These are phyloP conservation scores for Xiphydria camelus DNA, from an alignment of 2,888 invertebrate species.

Conservation along the genomic window DNA sequence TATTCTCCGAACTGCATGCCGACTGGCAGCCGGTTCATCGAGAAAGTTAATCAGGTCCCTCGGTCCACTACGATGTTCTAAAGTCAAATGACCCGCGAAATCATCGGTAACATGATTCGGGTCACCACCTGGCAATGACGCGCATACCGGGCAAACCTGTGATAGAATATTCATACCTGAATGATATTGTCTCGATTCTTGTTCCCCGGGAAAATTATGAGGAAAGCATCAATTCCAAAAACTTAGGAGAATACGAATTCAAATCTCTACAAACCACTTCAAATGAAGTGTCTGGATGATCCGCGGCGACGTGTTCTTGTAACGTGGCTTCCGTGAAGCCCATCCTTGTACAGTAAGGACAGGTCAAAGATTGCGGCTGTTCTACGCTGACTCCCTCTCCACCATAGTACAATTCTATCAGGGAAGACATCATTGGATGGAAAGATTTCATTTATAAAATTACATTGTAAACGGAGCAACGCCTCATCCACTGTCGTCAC, in stretches of 20 bases:
- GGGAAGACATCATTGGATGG: slow-evolving; percentile 17
- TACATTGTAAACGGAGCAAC: background rate
- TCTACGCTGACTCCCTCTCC: slow-evolving; percentile 90
- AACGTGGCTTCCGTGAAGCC: slow-evolving; percentile 92
- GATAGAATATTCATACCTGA: slow-evolving; percentile 30
- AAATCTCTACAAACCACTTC: slow-evolving; percentile 80
- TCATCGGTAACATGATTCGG: slow-evolving; percentile 98
- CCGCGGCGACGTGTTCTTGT: slow-evolving; percentile 87
- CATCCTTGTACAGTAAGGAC: slow-evolving; percentile 96
- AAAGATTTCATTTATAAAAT: slow-evolving; percentile 5
- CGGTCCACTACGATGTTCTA: slow-evolving; percentile 89
- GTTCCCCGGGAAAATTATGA: too few species aligned
- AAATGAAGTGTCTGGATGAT: slow-evolving; percentile 87
- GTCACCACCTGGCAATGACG: slow-evolving; percentile 94
- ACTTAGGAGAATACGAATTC: background rate
- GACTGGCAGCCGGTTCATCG: slow-evolving; percentile 85
- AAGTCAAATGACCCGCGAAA: slow-evolving; percentile 92
- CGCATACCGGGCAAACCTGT: slow-evolving; percentile 96
- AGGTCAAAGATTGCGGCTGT: slow-evolving; percentile 94
- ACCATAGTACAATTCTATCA: slow-evolving; percentile 89
- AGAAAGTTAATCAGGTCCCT: slow-evolving; percentile 91
- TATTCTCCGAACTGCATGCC: slow-evolving; percentile 77
- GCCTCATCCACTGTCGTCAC: background rate
- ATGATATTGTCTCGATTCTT: too few species aligned
- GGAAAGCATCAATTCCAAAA: background rate